A percentile compares a stretch with the other conserved stretches of the same genome.
phyloP scores from a whole-genome alignment of 2,888 invertebrate genomes.

The Epiperipatus broadwayi region DNA sequence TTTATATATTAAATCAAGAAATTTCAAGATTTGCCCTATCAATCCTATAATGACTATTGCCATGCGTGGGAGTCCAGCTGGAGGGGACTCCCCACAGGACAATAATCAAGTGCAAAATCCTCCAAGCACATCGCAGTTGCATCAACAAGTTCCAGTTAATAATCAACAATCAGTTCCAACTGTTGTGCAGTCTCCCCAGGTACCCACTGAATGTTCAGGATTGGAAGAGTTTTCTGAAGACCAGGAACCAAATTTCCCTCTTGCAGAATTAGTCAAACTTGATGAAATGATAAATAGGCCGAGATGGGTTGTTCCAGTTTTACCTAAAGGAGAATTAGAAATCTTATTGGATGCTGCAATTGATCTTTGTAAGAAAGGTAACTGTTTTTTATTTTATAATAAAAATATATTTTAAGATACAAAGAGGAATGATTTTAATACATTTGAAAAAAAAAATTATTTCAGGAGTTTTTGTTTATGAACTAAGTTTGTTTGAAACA shows the following conservation, averaged over 20 bases:
- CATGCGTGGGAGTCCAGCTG: slow-evolving; percentile 26
- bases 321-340: slow-evolving; percentile 88
- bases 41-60: slow-evolving; percentile 30
- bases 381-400: slow-evolving; percentile 19
- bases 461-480: slow-evolving; percentile 5
- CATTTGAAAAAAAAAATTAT: no score
- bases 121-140: no score
- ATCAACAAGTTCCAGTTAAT: no score
- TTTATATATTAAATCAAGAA: no score
- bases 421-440: no score
- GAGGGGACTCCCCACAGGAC: slow-evolving; percentile 25
- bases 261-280: slow-evolving; percentile 60
- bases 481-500: slow-evolving; percentile 1
- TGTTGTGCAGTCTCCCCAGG: not conserved
- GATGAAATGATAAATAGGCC: slow-evolving; percentile 92
- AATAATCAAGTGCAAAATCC: slow-evolving; percentile 17
- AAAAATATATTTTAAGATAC: not conserved
- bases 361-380: slow-evolving; percentile 62
- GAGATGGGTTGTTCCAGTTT: slow-evolving; percentile 89
- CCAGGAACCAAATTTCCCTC: slow-evolving; percentile 53
- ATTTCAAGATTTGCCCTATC: no score
- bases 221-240: slow-evolving; percentile 17
- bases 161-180: no score
- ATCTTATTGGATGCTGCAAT: slow-evolving; percentile 71
- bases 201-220: not conserved